These are phyloP conservation scores for Gymnothorax javanicus DNA, from an alignment of 2,797 vertebrate genomes.

Conservation along the genomic window DNA sequence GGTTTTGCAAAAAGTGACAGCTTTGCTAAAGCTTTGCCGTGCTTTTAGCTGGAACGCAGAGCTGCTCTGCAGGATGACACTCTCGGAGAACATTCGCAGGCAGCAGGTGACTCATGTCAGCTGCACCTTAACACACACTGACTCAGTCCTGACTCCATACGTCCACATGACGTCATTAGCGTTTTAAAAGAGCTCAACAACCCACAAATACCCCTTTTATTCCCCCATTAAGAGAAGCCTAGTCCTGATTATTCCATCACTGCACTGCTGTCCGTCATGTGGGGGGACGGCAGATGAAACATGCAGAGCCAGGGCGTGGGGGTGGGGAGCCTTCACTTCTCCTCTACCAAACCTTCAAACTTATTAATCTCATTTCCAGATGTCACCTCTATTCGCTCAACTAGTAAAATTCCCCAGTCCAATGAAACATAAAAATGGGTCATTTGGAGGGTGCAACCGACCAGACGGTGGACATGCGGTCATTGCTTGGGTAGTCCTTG, in stretches of 20 bases:
- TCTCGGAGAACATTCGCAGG: background rate
- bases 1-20: background rate
- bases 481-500: no score
- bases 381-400: no score
- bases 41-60: background rate
- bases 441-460: no score
- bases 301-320: no score
- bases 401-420: no score
- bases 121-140: background rate
- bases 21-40: background rate
- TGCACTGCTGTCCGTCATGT: background rate
- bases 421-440: no score
- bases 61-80: background rate
- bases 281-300: background rate
- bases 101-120: background rate
- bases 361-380: no score
- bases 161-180: background rate
- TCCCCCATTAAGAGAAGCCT: background rate
- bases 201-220: background rate
- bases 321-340: no score
- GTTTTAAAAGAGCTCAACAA: background rate
- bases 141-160: background rate
- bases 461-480: no score
- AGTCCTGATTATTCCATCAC: background rate
- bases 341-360: no score